Percentiles rank a stretch among this genome's conserved stretches.
These are phyloP conservation scores for Stenopsyche tienmushanensis DNA, from an alignment of 1,140 invertebrate genomes.

Conservation along the genomic window DNA sequence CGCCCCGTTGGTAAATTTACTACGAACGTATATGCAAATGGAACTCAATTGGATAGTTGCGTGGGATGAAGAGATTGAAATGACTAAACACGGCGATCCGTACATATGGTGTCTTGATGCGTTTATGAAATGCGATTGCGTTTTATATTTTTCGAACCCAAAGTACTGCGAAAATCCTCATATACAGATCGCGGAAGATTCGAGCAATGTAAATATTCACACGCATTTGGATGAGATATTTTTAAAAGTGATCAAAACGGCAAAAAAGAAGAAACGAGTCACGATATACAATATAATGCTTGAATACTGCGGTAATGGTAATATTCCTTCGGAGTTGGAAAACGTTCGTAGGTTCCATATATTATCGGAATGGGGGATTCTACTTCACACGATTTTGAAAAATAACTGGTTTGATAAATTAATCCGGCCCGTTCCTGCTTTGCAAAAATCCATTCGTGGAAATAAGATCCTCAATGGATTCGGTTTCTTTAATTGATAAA, in stretches of 20 bases:
- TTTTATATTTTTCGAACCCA: constrained; percentile 29
- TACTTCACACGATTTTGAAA: constrained; percentile 18
- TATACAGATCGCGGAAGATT: neutral
- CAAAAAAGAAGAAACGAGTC: constrained; percentile 10
- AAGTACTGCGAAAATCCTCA: neutral
- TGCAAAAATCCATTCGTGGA: no score
- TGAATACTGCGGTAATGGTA: constrained; percentile 10
- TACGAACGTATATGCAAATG: constrained; percentile 20
- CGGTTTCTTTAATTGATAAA: no score
- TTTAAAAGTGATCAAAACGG: constrained; percentile 23
- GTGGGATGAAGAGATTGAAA: constrained; percentile 28
- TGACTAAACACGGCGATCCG: constrained; percentile 33
- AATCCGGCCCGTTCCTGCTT: neutral
- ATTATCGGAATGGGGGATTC: constrained; percentile 20
- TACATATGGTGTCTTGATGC: constrained; percentile 34
- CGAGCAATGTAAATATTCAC: constrained; percentile 23
- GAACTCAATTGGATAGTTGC: constrained; percentile 28
- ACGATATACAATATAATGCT: constrained; percentile 29
- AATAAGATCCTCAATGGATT: no score
- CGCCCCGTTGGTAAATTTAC: constrained; percentile 12
- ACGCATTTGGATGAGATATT: constrained; percentile 32
- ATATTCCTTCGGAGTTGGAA: constrained; percentile 23
- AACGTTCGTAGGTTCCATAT: constrained; percentile 22
- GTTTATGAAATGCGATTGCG: constrained; percentile 19
- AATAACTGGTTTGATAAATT: constrained; percentile 17